Base-by-base conservation (phyloP, 2,888 invertebrate genomes). In the Dryobotodes eremita region DNA sequence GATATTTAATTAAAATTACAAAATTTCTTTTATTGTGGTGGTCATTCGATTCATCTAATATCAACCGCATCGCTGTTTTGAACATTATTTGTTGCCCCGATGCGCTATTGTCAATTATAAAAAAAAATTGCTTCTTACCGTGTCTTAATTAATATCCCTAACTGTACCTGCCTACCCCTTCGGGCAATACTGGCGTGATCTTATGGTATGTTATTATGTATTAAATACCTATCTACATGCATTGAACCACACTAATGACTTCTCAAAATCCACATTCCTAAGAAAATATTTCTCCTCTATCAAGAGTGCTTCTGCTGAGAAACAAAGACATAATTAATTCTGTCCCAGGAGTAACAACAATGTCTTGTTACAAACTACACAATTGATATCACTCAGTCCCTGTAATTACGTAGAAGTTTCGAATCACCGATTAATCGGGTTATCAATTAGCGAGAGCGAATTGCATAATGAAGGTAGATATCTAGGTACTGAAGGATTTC, bases 401-500 rank as follows among this genome's bases (percentile, higher is more conserved):
- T 65, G 75, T 83, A 85, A 85, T 75, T 83, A 83, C 66, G 17
- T 36, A 55, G 53, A 76, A 85, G 62, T 79, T 84, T 69, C 62
- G 80, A 84, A 78, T 84, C 79, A 78, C 70, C 71, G 71, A 78
- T 79, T 82, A 85, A 77, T 74, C 66, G 57, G 62, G 64, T 69
- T 75, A 70, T 72, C 50, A 84, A 84, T 82, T 82, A 82, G 68
- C 50, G 46, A 36, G 46, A 53, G 71, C 26, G 23, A 64, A 71
- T 53, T 64, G 36, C 23, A 53, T 69, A 71, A 62, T 62, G 31
- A 61, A 20, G 10, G 42, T n/a, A 50, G 11, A 46, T 48, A 57
- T 1, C 17, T 65, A 57, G 5, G 2, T 31, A 42, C 23, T 61
- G 48, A 26, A 72, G 36, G 55, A 15, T 72, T 55, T 48, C 36